Percentiles rank a stretch among this genome's conserved stretches.
These are phyloP conservation scores for Meloe dianella DNA, from an alignment of 2,888 invertebrate species.

Conservation along the genomic window DNA sequence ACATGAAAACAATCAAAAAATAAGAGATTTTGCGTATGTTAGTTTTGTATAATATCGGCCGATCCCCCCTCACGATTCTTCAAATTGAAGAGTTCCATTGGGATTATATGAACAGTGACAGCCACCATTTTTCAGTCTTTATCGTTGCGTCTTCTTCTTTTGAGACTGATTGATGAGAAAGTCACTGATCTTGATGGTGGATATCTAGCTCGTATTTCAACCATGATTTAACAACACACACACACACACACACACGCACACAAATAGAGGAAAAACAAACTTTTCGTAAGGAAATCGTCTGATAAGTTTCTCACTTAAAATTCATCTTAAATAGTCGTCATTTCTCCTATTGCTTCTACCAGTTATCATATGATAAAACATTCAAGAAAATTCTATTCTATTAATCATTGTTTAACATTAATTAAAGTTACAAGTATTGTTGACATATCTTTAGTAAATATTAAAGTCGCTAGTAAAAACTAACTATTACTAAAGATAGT, in stretches of 20 bases:
- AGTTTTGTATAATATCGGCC: no score
- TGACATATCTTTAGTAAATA: conserved; percentile 20
- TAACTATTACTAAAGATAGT: conserved; percentile 36
- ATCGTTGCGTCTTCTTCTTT: not conserved
- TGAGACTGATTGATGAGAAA: conserved; percentile 6
- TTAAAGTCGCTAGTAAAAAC: conserved; percentile 39
- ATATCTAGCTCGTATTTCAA: conserved; percentile 10
- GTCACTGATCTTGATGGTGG: conserved; percentile 1
- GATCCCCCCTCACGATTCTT: no score
- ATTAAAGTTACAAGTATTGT: not conserved
- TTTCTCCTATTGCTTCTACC: not conserved
- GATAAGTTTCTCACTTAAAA: conserved; percentile 5
- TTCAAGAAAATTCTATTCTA: not conserved
- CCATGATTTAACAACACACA: not conserved
- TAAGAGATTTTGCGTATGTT: not conserved
- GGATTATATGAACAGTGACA: not conserved
- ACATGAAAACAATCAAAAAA: conserved; percentile 38
- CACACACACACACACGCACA: not conserved
- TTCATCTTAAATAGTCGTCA: not conserved
- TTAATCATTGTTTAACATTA: not conserved
- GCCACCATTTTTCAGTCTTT: conserved; percentile 4
- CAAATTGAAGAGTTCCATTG: not conserved
- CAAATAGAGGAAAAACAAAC: not conserved
- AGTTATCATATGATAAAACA: not conserved
- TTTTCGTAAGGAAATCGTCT: not conserved